Base-by-base conservation (phyloP, 92 coral and sea anemone genomes). In the Palythoa grandiflora region DNA sequence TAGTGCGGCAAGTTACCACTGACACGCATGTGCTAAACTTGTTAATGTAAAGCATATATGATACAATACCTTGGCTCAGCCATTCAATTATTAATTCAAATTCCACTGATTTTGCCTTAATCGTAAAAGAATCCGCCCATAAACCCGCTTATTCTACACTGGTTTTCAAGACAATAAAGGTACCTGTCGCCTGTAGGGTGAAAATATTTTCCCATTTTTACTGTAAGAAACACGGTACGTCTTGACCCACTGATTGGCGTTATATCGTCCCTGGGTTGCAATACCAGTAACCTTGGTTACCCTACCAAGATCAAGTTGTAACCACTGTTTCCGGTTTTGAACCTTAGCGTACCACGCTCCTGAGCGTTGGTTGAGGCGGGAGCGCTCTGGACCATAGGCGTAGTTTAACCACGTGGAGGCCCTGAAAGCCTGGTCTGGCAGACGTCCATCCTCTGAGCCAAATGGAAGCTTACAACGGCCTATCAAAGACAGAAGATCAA, bases 361-460 rank as follows among this genome's bases (percentile, higher is more conserved):
- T 1, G 87, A 80, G 5, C 85, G 90, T 70, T 84, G 87, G 83
- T 94, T 94, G 1, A 94, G 88, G 52, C 94, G 90, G 20, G 95
- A 95, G 19, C 98, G 90, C 28, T 94, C 95, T 38, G 98, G 95
- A 36, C 98, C 96, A 65, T 94, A 91, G 77, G 88, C 90, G 80
- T 93, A 89, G 92, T 89, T 94, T 63, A 76, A 83, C 36, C 86
- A 83, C 1, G 94, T 77, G 68, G 94, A 93, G 50, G 98, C 93
- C 1, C 86, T 87, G 37, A 93, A 75, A 38, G 93, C 87, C 40
- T 92, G 91, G 38, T 90, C 83, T 3, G 92, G 92, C 28, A 94
- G 88, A 54, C 93, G 90, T 13, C 84, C 75, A 71, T 89, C 93
- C 90, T 94, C 98, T 3, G 92, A 78, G 2, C 98, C 98, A 40